A percentile compares a stretch with the other conserved stretches of the same genome.
These are phyloP conservation scores for Listronotus bonariensis DNA, from an alignment of 1,140 invertebrate genomes.

Conservation along the genomic window DNA sequence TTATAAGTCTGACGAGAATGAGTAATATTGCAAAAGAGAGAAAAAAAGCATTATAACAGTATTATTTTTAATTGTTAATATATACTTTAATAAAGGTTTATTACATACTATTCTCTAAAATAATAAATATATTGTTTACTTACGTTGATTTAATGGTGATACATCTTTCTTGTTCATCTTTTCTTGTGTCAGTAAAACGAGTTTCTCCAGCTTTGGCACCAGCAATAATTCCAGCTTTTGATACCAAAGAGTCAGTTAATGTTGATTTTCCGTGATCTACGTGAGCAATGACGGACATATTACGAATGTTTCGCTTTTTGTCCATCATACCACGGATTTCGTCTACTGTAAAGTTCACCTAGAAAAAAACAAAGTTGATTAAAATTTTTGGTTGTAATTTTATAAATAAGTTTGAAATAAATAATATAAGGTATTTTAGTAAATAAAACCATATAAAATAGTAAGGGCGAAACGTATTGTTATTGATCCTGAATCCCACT, in stretches of 20 bases:
- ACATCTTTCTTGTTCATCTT: slow-evolving; percentile 99
- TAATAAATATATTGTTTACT: slow-evolving; percentile 56
- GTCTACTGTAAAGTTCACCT: slow-evolving; percentile 99
- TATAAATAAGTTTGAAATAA: too few species aligned
- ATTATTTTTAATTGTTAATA: too few species aligned
- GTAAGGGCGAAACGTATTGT: neutral
- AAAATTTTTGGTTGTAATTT: neutral
- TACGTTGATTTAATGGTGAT: slow-evolving; percentile 99
- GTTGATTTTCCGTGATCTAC: slow-evolving; percentile 99
- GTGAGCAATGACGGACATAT: slow-evolving; percentile 99
- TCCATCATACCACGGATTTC: slow-evolving; percentile 99
- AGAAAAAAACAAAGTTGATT: slow-evolving; percentile 50
- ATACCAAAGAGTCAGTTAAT: slow-evolving; percentile 97
- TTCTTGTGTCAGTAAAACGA: slow-evolving; percentile 98
- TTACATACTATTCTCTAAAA: neutral
- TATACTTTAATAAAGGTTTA: too few species aligned
- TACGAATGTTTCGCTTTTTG: slow-evolving; percentile 98
- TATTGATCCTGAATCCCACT: slow-evolving; percentile 4
- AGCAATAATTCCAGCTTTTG: slow-evolving; percentile 99
- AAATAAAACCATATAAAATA: too few species aligned
- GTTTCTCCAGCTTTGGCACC: slow-evolving; percentile 98
- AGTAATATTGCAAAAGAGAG: too few species aligned
- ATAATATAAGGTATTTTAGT: too few species aligned
- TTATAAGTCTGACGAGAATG: too few species aligned
- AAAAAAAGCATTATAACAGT: too few species aligned